A percentile compares a stretch with the other conserved stretches of the same genome.
phyloP scores from a whole-genome alignment of 2,113 vertebrate species.

The Brachionichthys hirsutus region DNA sequence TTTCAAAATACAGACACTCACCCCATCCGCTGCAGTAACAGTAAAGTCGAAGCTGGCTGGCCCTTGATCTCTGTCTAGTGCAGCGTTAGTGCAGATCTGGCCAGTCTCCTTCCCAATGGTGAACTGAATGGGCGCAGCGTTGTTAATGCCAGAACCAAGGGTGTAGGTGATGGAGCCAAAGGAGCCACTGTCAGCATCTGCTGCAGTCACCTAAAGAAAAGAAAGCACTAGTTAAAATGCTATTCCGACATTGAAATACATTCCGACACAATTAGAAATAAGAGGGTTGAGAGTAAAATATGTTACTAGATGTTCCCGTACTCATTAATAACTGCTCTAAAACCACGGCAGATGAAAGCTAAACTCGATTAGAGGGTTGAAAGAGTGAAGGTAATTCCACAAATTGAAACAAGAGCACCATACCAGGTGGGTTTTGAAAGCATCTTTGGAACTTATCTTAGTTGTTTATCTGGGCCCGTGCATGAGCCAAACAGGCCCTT shows the following conservation, averaged over 20 bases:
- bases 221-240: constrained; percentile 19
- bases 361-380: constrained; percentile 31
- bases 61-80: constrained; percentile 89
- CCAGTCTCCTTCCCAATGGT: constrained; percentile 84
- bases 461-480: constrained; percentile 54
- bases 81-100: constrained; percentile 85
- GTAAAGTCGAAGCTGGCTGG: constrained; percentile 86
- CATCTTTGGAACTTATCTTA: constrained; percentile 56
- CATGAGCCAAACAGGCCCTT: constrained; percentile 59
- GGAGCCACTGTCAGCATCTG: constrained; percentile 86
- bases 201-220: constrained; percentile 86
- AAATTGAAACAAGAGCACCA: constrained; percentile 44
- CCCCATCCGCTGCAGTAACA: constrained; percentile 92
- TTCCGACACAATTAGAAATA: constrained; percentile 15
- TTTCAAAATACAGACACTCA: constrained; percentile 71
- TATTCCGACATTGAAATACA: constrained; percentile 17
- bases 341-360: constrained; percentile 32
- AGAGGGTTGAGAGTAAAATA: constrained; percentile 17
- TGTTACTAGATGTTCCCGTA: constrained; percentile 26
- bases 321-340: constrained; percentile 25
- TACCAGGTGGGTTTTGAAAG: constrained; percentile 62
- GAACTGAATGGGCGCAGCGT: constrained; percentile 81
- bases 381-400: constrained; percentile 20
- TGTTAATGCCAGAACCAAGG: constrained; percentile 84
- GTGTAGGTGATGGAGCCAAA: constrained; percentile 90